These are phyloP conservation scores for Carassius carassius DNA, from an alignment of 2,113 vertebrate species.

Conservation along the genomic window DNA sequence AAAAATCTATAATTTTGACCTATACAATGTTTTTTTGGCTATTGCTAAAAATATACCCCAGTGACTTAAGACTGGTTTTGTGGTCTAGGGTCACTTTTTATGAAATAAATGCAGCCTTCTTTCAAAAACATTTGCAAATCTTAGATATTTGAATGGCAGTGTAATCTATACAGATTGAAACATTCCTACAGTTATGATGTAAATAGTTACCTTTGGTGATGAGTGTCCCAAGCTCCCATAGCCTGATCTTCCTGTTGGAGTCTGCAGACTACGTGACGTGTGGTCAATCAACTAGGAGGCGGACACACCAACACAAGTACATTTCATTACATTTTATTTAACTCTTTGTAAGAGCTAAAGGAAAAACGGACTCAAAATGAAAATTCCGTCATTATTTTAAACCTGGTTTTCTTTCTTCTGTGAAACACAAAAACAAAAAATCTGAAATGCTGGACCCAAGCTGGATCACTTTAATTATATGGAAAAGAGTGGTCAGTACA, in stretches of 20 bases:
- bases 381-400: neutral
- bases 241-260: conserved; percentile 85
- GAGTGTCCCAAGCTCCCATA: conserved; percentile 86
- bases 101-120: too few species aligned
- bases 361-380: neutral
- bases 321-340: neutral
- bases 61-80: too few species aligned
- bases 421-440: neutral
- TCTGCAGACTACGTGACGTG: conserved; percentile 82
- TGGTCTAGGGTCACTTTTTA: too few species aligned
- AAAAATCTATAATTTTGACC: too few species aligned
- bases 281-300: conserved; percentile 82
- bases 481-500: neutral
- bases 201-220: conserved; percentile 79
- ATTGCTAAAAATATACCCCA: too few species aligned
- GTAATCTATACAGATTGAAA: too few species aligned
- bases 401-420: neutral
- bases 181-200: neutral
- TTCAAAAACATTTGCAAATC: too few species aligned
- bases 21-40: too few species aligned
- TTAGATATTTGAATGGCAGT: too few species aligned
- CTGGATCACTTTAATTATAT: neutral
- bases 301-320: conserved; percentile 3
- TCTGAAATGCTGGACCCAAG: neutral
- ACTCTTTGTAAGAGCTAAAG: too few species aligned